Base-by-base conservation (phyloP, 2,113 vertebrate genomes). In the Crotalus viridis region DNA sequence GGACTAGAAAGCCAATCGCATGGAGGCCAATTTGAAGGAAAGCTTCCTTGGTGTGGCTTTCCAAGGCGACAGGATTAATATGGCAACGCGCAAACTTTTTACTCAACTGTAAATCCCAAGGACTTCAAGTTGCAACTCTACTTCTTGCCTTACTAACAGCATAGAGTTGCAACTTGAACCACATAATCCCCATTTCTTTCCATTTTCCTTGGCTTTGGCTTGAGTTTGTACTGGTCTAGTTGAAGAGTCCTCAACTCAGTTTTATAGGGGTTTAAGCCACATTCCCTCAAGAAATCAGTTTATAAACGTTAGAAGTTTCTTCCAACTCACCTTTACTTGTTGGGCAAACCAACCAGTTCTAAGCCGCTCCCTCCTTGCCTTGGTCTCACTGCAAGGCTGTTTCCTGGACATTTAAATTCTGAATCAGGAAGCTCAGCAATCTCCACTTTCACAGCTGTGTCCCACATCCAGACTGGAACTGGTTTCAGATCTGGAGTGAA, bases 401-500 rank as follows among this genome's bases (percentile, higher is more conserved):
- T 87, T 89, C 57, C 95, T 96, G 95, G 94, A 95, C 97, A 97
- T 97, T 96, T 96, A 98, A 96, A 95, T 94, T 95, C 94, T 94
- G 94, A 92, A 91, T 94, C 91, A 48, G 96, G 95, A 97, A 95
- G 93, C 96, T 86, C 94, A 94, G 89, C 93, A 28, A 89, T 88
- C 92, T 92, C 88, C 90, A 92, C 56, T 26, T 92, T 57, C 91
- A 88, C 90, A 89, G 59, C 26, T 81, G 92, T 92, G 85, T n/a
- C 12, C 85, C 93, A 90, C 95, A 92, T 95, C 95, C 94, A 95
- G 95, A 93, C 95, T 97, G 89, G 94, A 93, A 93, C 95, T 88
- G 94, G 96, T 96, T 94, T 95, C 97, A 96, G 94, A 94, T 96
- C 97, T 97, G 96, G 93, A 95, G 96, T 94, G 97, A 96, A 96